Evolutionary conservation across 2,888 invertebrate species (phyloP).

Genomic region (Nomada hirtipes): DNA sequence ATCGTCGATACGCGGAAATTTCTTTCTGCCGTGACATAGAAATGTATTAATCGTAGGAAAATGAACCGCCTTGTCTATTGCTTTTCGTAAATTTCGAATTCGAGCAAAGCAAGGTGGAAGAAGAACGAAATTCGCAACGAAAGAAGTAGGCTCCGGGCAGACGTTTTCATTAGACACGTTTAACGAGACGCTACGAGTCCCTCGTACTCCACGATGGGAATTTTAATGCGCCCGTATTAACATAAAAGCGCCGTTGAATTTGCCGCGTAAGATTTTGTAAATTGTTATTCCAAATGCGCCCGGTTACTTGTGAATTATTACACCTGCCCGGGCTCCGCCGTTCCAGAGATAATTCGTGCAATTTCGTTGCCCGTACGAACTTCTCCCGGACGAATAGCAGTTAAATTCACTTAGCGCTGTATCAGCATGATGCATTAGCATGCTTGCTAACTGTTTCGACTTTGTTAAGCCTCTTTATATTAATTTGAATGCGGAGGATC

Average conservation of each 20-base stretch:
- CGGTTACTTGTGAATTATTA: conserved; percentile 58
- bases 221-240: conserved; percentile 52
- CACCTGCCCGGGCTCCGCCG: conserved; percentile 5
- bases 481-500: conserved; percentile 39
- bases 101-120: too few species aligned
- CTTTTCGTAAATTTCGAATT: too few species aligned
- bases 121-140: too few species aligned
- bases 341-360: conserved; percentile 54
- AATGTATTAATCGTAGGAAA: not conserved
- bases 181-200: conserved; percentile 40
- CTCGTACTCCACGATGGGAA: conserved; percentile 47
- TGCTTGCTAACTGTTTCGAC: conserved; percentile 48
- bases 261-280: conserved; percentile 54
- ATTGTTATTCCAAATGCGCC: conserved; percentile 60
- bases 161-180: conserved; percentile 43
- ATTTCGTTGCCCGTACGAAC: conserved; percentile 45
- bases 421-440: conserved; percentile 57
- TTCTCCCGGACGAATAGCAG: conserved; percentile 34
- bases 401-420: conserved; percentile 58
- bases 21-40: not conserved
- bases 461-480: conserved; percentile 57
- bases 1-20: conserved; percentile 11
- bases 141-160: conserved; percentile 11
- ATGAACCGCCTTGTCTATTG: too few species aligned
- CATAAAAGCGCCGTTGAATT: conserved; percentile 50